Conservation (phyloP, 2,888 invertebrate genomes). For the Leptopilina syphax region DNA sequence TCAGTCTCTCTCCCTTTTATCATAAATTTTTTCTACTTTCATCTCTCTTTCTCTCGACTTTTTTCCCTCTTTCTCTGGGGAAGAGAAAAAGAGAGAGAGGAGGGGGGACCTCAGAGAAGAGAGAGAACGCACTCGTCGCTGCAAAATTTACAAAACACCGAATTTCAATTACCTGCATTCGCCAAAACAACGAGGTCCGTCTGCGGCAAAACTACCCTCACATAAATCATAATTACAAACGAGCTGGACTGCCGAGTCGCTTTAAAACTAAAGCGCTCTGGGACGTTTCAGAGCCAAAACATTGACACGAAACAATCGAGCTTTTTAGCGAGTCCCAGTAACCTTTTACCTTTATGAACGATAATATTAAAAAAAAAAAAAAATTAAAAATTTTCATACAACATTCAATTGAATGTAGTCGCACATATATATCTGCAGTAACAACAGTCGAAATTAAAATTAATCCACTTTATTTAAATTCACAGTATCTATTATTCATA, state of each 20-base stretch:
- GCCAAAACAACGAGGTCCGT: slow-evolving; percentile 31
- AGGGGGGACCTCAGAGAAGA: no score
- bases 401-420: neutral
- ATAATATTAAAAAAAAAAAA: neutral
- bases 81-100: no score
- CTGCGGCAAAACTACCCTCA: slow-evolving; percentile 50
- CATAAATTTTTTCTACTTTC: no score
- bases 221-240: slow-evolving; percentile 54
- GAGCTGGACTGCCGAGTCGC: slow-evolving; percentile 34
- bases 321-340: slow-evolving; percentile 14
- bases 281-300: slow-evolving; percentile 30
- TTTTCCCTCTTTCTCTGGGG: neutral
- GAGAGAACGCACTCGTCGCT: slow-evolving; percentile 1
- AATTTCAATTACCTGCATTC: slow-evolving; percentile 50
- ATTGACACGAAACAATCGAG: slow-evolving; percentile 35
- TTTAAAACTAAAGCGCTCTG: slow-evolving; percentile 35
- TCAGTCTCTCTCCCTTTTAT: no score
- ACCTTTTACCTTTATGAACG: neutral
- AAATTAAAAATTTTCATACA: neutral
- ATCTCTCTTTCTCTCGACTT: no score
- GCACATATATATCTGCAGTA: neutral
- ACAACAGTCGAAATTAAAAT: no score
- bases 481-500: no score
- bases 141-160: slow-evolving; percentile 52
- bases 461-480: no score